Conservation (phyloP, 2,888 invertebrate species). For the Ashinkailepas kermadecensis region DNA sequence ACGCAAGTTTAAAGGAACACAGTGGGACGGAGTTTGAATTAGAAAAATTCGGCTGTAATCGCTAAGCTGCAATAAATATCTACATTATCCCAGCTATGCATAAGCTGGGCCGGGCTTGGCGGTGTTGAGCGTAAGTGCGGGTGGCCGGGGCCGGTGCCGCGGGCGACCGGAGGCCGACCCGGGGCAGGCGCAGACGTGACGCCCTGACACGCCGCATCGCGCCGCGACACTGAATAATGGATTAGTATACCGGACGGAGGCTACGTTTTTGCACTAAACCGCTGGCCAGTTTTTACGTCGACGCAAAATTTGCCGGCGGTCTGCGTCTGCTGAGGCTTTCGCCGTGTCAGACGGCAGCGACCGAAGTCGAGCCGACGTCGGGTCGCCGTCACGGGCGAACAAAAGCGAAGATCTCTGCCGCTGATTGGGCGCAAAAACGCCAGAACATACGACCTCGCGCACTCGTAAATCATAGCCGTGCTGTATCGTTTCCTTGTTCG, state of each 20-base stretch:
- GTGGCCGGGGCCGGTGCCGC: too few relatives aligned
- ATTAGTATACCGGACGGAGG: constrained; percentile 9
- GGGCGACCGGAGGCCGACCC: too few relatives aligned
- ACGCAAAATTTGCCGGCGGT: constrained; percentile 6
- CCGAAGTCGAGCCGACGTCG: background rate
- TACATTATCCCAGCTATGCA: too few relatives aligned
- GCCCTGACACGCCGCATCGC: background rate
- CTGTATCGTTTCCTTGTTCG: background rate
- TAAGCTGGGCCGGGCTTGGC: too few relatives aligned
- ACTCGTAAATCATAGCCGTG: constrained; percentile 9
- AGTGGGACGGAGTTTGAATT: too few relatives aligned
- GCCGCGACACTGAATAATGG: constrained; percentile 17
- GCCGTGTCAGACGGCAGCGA: background rate
- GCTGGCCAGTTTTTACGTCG: background rate
- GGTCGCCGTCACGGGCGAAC: background rate
- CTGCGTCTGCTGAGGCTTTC: background rate
- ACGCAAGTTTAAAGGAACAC: too few relatives aligned
- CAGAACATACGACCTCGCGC: background rate
- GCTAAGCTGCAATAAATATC: too few relatives aligned
- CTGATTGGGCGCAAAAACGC: background rate
- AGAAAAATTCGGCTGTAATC: too few relatives aligned
- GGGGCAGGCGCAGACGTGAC: too few relatives aligned
- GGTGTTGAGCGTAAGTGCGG: too few relatives aligned
- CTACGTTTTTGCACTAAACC: background rate
- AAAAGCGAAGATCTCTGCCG: background rate